Evolutionary conservation across 2,797 vertebrate species (phyloP), one percentile per base, ranked within the genome.

Genomic region (Cetoscarus ocellatus): DNA sequence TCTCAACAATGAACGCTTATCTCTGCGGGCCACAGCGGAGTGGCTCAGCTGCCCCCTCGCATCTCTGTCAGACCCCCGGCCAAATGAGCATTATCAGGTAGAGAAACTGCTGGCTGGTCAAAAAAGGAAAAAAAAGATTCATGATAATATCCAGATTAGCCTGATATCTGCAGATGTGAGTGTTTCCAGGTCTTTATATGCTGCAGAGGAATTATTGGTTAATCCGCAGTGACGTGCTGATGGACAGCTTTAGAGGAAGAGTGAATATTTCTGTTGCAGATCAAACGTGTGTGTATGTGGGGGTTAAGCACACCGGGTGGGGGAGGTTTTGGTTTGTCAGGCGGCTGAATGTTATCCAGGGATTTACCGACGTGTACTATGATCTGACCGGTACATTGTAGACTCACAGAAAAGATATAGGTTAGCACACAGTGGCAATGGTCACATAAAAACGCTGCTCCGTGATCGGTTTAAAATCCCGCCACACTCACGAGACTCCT

Each of bases 1-100:
- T 56, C 70, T 73, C 70, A 72, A 90, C 89, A 92, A 90, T 87
- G 80, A 84, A 62, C 44, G 86, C 86, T 91, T 83, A 91, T 90
- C 87, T 86, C 75, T 75, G 68, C 82, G 63, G 78, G 64, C 87
- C 67, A 77, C 54, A 73, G 75, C 83, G 65, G 62, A 58, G 63
- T 34, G 73, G 77, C 78, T 86, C 74, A 74, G 71, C 73, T 63
- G 44, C 62, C 62, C 71, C 43, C 39, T 7, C 51, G 15, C 56
- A 54, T 70, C 73, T 72, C 62, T 76, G 72, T 87, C 58, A 58
- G 75, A 67, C 50, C 69, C 52, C 38, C 1, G 44, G 83, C 68
- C 76, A 79, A 77, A 83, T 64, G 72, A 84, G 64, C 79, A 57
- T 82, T 85, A 84, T 81, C 75, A 86, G 78, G 74, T 84, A 73